Base-by-base conservation (phyloP, 2,797 vertebrate genomes). In the Rallus crepitans region DNA sequence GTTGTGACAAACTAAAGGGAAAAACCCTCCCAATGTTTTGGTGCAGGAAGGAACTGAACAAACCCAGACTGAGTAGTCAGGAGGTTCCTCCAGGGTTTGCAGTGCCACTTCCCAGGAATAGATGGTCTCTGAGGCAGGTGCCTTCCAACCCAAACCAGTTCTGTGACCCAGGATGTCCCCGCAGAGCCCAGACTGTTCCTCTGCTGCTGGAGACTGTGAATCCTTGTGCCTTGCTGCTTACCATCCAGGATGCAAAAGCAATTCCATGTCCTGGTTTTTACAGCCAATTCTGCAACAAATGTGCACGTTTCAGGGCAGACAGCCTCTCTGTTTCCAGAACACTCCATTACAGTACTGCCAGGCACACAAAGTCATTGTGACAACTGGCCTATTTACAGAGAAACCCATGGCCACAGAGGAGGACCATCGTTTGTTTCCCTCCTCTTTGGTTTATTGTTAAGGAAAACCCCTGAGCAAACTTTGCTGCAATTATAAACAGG, bases 51-150 rank as follows among this genome's bases (percentile, higher is more conserved):
- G 70, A 77, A 1, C 15, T 1, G 57, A 61, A 4, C 31, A 31
- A 1, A 3, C 21, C n/a, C 11, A 25, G 31, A 18, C 19, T 4
- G 52, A 23, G 1, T 3, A 11, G 33, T 33, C 13, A 20, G 7
- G 24, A 64, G 16, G 47, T 3, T 11, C 7, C n/a, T 42, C 12
- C 6, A 0, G 8, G 27, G 11, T 20, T 39, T 64, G 20, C 17
- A 35, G 18, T 35, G 61, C 50, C 57, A 0, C 15, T 52, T 55
- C n/a, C 52, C 25, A 25, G 50, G 50, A 28, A 11, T 48, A 23
- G 47, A 12, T 48, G 47, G 21, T 48, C 47, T 21, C 21, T 21
- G 20, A 48, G 45, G 42, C 42, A 42, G 42, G 45, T 47, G 45
- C 40, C 7, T 21, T 47, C 45, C 45, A 47, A 18, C 47, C 47